Evolutionary conservation across 2,113 vertebrate genomes (phyloP).

Genomic region (Electrona antarctica): DNA sequence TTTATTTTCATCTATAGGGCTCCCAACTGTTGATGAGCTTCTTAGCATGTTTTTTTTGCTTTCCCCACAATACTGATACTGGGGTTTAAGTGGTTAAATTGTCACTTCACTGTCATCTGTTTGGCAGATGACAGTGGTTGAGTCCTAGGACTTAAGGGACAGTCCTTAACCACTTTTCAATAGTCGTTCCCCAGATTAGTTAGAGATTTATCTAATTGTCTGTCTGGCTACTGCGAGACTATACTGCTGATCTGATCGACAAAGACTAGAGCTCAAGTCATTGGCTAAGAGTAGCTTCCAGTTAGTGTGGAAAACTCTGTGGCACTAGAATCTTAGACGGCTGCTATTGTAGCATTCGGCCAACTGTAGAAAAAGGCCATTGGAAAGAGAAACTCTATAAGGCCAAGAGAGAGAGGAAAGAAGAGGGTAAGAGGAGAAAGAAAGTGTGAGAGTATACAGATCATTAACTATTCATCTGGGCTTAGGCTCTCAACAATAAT

Average conservation of each 20-base stretch:
- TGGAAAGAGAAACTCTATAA: constrained; percentile 4
- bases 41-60: too few relatives aligned
- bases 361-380: constrained; percentile 7
- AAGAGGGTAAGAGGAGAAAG: neutral
- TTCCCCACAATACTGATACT: too few relatives aligned
- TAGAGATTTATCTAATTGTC: neutral
- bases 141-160: neutral
- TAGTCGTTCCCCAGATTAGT: neutral
- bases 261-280: constrained; percentile 17
- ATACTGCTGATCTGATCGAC: constrained; percentile 24
- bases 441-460: neutral
- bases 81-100: too few relatives aligned
- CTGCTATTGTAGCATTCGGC: constrained; percentile 9
- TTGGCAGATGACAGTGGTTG: too few relatives aligned
- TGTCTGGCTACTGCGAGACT: constrained; percentile 4
- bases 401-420: neutral
- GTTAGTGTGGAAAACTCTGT: constrained; percentile 27
- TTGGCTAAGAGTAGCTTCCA: constrained; percentile 30
- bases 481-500: constrained; percentile 18
- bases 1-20: neutral
- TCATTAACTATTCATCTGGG: constrained; percentile 17
- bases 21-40: too few relatives aligned
- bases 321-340: constrained; percentile 5
- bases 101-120: too few relatives aligned
- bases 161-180: too few relatives aligned